Base-by-base conservation (phyloP, 2,797 vertebrate genomes). In the Pampus argenteus region DNA sequence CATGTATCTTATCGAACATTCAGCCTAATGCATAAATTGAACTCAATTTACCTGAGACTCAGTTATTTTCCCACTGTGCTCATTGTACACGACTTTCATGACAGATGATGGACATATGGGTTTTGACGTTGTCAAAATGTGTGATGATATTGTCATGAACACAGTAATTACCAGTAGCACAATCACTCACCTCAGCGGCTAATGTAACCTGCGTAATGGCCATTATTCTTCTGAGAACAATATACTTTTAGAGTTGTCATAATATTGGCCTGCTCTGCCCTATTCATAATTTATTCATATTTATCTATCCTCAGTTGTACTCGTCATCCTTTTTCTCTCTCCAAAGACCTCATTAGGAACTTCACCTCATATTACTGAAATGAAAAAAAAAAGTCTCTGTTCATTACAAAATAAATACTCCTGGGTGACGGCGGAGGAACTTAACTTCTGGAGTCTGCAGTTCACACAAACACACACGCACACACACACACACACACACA, bases 261-360 rank as follows among this genome's bases (percentile, higher is more conserved):
- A 70, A 7, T 56, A 63, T 69, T 65, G 0, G 15, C 17, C 38
- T 38, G 3, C 22, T 40, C 48, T 70, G 20, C 50, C 7, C 14
- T 15, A 51, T 68, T 72, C 34, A 47, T 71, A 64, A 61, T 78
- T 76, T 55, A 80, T 64, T 79, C 40, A 59, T 3, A 3, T 66
- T 73, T 44, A 68, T 54, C 14, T 13, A 28, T 56, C 25, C 31
- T 48, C 17, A 49, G 0, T 51, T 3, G 7, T 61, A 22, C 36
- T 67, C 45, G 4, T 49, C 36, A 47, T 61, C 11, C 56, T 58
- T 64, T 69, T 58, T 64, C 66, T 58, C 8, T 55, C 81, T 34
- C 61, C 4, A 42, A 13, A 79, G 56, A 84, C 31, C 74, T 80
- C 14, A 6, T 85, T 85, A 81, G 18, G 15, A 47, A 51, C 74